Conservation (phyloP, 2,113 vertebrate genomes). For the Chionomys nivalis region DNA sequence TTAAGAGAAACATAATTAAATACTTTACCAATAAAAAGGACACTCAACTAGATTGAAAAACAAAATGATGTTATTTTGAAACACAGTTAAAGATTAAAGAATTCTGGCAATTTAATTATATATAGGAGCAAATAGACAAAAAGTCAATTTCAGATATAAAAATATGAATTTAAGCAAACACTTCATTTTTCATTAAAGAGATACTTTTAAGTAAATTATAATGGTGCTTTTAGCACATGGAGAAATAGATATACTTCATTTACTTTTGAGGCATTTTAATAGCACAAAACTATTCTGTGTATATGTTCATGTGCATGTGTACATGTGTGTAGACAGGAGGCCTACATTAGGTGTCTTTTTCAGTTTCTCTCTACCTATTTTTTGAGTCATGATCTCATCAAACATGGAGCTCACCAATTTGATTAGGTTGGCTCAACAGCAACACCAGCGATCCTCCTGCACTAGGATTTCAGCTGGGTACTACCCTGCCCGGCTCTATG, state of each 20-base stretch:
- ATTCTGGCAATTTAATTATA: slow-evolving; percentile 16
- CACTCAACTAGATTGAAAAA: background rate
- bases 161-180: background rate
- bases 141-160: background rate
- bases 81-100: background rate
- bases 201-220: slow-evolving; percentile 37
- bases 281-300: background rate
- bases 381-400: background rate
- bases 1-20: background rate
- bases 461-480: background rate
- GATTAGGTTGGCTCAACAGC: background rate
- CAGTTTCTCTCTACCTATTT: background rate
- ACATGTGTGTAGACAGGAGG: background rate
- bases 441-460: background rate
- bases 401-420: background rate
- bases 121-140: background rate
- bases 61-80: slow-evolving; percentile 34
- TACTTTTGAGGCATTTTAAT: rapidly evolving
- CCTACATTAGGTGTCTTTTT: background rate
- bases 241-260: background rate
- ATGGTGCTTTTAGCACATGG: background rate
- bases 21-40: background rate
- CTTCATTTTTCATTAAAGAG: background rate
- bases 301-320: background rate
- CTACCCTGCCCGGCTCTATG: background rate